phyloP scores from a whole-genome alignment of 2,113 vertebrate species.

The Apistogramma diplotaenia region DNA sequence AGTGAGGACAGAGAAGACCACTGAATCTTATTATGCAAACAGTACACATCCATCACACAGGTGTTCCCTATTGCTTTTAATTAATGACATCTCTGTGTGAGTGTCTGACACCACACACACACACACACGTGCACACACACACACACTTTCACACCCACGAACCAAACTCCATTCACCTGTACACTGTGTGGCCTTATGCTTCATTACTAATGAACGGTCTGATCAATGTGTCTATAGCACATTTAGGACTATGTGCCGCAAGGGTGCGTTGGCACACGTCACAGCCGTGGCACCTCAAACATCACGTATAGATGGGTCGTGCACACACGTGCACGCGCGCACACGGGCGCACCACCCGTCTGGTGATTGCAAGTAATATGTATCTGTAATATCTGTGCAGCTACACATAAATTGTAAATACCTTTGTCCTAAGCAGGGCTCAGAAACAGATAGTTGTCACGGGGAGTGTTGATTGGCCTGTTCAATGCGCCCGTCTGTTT shows the following conservation, averaged over 20 bases:
- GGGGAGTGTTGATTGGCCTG: conserved; percentile 48
- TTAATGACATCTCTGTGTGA: conserved; percentile 55
- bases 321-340: background rate
- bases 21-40: conserved; percentile 62
- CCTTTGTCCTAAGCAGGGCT: conserved; percentile 57
- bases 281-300: background rate
- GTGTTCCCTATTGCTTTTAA: conserved; percentile 69
- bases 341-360: background rate
- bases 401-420: conserved; percentile 71
- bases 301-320: conserved; percentile 29
- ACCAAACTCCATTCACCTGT: conserved; percentile 4
- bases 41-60: conserved; percentile 65
- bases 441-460: conserved; percentile 59
- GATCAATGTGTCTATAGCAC: conserved; percentile 54
- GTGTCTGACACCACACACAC: conserved; percentile 30
- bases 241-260: conserved; percentile 24
- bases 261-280: background rate
- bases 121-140: conserved; percentile 4
- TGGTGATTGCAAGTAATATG: conserved; percentile 46
- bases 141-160: conserved; percentile 9
- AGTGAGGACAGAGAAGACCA: background rate
- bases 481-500: conserved; percentile 41
- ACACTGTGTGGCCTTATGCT: conserved; percentile 52
- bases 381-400: conserved; percentile 45
- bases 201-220: conserved; percentile 68